Evolutionary conservation across 92 coral and sea anemone species (phyloP).

Genomic region (Porites lobata): DNA sequence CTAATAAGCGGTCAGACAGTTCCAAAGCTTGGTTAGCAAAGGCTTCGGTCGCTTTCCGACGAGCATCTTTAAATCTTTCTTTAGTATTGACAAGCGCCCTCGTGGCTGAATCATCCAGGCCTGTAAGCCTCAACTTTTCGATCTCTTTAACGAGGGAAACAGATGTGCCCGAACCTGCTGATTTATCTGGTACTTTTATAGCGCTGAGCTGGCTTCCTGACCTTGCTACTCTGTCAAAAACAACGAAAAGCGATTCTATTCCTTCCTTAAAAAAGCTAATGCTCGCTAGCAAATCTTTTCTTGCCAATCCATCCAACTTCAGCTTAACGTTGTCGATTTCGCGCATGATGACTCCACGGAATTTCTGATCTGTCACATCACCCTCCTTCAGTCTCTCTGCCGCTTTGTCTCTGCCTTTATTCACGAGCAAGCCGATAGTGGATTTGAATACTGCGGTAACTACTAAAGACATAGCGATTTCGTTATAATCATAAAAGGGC

Average conservation of each 20-base stretch:
- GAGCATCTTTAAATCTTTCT: constrained; percentile 38
- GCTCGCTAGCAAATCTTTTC: constrained; percentile 6
- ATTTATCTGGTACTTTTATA: background rate
- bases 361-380: too few relatives aligned
- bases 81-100: constrained; percentile 22
- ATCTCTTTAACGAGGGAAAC: constrained; percentile 9
- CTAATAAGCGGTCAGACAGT: background rate
- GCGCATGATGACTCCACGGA: too few relatives aligned
- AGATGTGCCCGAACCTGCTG: background rate
- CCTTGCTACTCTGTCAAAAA: constrained; percentile 13
- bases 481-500: too few relatives aligned
- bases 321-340: too few relatives aligned
- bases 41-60: constrained; percentile 35
- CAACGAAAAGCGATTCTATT: background rate
- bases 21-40: constrained; percentile 18
- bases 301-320: too few relatives aligned
- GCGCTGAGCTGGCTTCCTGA: background rate
- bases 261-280: constrained; percentile 35
- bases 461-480: too few relatives aligned
- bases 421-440: too few relatives aligned
- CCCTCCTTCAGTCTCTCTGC: too few relatives aligned
- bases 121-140: background rate
- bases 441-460: too few relatives aligned
- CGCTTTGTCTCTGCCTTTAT: too few relatives aligned
- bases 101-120: constrained; percentile 26